Conservation (phyloP, 2,888 invertebrate species). For the Sthenelais limicola region DNA sequence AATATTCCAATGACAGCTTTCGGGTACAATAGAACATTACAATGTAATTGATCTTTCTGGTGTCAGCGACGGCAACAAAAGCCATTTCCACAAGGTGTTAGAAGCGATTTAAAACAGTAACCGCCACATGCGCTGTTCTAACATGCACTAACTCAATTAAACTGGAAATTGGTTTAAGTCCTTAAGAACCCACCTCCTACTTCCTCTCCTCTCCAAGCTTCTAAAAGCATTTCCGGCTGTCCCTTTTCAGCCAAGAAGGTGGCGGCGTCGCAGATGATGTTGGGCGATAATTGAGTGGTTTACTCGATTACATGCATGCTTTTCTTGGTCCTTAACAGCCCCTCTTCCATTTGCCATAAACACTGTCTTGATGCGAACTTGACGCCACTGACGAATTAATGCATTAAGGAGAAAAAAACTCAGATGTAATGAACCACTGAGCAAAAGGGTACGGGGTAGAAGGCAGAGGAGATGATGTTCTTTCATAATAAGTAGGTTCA, state of each 20-base stretch:
- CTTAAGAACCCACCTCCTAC: slow-evolving; percentile 15
- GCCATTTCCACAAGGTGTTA: too few relatives aligned
- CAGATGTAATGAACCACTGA: slow-evolving; percentile 22
- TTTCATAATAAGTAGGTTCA: too few relatives aligned
- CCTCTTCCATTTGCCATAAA: slow-evolving; percentile 3
- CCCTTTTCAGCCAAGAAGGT: background rate
- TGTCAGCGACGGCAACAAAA: too few relatives aligned
- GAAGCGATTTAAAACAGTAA: too few relatives aligned
- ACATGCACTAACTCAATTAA: slow-evolving; percentile 28
- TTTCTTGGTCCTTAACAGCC: slow-evolving; percentile 28
- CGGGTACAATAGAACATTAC: too few relatives aligned
- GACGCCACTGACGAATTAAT: slow-evolving; percentile 25
- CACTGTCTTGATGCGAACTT: slow-evolving; percentile 38
- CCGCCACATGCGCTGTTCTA: too few relatives aligned
- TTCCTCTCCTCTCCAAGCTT: slow-evolving; percentile 14
- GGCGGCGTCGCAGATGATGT: slow-evolving; percentile 19
- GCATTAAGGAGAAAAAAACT: slow-evolving; percentile 33
- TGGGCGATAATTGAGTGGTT: slow-evolving; percentile 22
- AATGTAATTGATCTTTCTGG: too few relatives aligned
- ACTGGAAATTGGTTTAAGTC: slow-evolving; percentile 37
- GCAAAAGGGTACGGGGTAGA: too few relatives aligned
- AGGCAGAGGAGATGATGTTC: too few relatives aligned
- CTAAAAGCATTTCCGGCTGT: slow-evolving; percentile 31
- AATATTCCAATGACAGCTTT: too few relatives aligned
- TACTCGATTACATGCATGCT: slow-evolving; percentile 21